Base-by-base conservation (phyloP, 2,797 vertebrate species). In the Tragelaphus eurycerus region DNA sequence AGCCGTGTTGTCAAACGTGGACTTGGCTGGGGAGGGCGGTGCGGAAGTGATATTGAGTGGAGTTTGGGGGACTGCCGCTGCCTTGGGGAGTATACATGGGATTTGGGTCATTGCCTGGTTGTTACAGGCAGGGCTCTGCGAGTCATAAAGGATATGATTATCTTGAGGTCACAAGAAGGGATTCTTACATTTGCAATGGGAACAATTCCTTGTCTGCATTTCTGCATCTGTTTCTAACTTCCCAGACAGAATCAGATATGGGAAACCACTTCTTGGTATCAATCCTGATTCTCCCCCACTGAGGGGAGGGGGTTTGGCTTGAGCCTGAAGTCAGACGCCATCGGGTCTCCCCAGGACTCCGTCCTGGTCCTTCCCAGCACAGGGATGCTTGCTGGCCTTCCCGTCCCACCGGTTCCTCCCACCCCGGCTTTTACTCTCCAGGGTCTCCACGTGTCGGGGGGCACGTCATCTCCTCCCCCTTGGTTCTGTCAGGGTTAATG, bases 221-320 rank as follows among this genome's bases (percentile, higher is more conserved):
- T 52, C 48, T 71, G 25, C 64, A 25, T 85, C 55, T 90, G 16
- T 88, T 90, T 87, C 74, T 79, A 78, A 55, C 46, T 16, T 83
- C 82, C 62, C 27, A 86, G 55, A n/a, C 10, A 88, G 19, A 92
- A 62, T 59, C 89, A 86, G 38, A 86, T 34, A 52, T 7, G 27
- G 31, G 88, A 96, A 90, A 67, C 15, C 10, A 23, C 1, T 27
- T 81, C 91, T 92, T 86, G 67, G 60, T 71, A 54, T 90, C 46
- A 34, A 19, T n/a, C 8, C 25, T 29, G 67, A 50, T 59, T 79
- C 25, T 76, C 34, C 54, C 46, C 0, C 1, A 90, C 23, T 50
- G 8, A 29, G 25, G 29, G 19, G 16, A 10, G 12, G 38, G 16
- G 7, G 7, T 43, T 50, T 38, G 50, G 6, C 16, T 74, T 81